phyloP scores from a whole-genome alignment of 2,888 invertebrate species.

The Brachyptera risi region DNA sequence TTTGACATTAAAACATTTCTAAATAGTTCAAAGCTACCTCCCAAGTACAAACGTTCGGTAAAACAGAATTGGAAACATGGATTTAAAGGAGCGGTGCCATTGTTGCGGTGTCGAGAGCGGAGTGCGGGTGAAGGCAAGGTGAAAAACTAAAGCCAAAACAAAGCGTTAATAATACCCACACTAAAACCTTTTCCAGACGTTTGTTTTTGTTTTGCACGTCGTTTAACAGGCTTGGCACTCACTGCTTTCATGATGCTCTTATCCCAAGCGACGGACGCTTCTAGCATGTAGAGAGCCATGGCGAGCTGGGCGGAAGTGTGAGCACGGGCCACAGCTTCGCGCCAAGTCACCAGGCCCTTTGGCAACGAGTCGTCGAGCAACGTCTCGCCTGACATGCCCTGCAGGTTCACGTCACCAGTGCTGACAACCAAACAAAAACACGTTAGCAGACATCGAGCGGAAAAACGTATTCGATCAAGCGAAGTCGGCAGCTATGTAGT shows the following conservation, averaged over 20 bases:
- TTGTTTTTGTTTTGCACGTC: slow-evolving; percentile 19
- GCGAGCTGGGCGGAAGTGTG: slow-evolving; percentile 87
- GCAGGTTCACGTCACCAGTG: slow-evolving; percentile 59
- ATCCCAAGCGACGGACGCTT: slow-evolving; percentile 95
- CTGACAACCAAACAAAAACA: too few species aligned
- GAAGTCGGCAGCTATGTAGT: too few species aligned
- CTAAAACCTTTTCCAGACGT: slow-evolving; percentile 33
- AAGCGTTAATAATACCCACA: slow-evolving; percentile 33
- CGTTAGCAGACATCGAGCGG: too few species aligned
- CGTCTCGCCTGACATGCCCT: slow-evolving; percentile 45
- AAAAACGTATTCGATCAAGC: too few species aligned
- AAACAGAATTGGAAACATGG: not conserved
- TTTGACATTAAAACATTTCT: too few species aligned
- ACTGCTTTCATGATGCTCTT: slow-evolving; percentile 99
- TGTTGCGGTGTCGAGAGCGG: too few species aligned
- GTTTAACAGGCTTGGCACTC: slow-evolving; percentile 48
- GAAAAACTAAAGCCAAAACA: slow-evolving; percentile 13
- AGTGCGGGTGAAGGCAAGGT: not conserved
- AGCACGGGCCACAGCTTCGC: slow-evolving; percentile 79
- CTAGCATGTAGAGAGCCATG: slow-evolving; percentile 83
- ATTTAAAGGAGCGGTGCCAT: not conserved
- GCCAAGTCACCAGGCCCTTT: slow-evolving; percentile 81
- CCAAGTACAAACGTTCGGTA: too few species aligned
- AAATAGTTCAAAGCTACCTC: too few species aligned
- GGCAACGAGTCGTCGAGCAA: slow-evolving; percentile 58